phyloP scores from a whole-genome alignment of 2,797 vertebrate genomes.

The Tragelaphus eurycerus region DNA sequence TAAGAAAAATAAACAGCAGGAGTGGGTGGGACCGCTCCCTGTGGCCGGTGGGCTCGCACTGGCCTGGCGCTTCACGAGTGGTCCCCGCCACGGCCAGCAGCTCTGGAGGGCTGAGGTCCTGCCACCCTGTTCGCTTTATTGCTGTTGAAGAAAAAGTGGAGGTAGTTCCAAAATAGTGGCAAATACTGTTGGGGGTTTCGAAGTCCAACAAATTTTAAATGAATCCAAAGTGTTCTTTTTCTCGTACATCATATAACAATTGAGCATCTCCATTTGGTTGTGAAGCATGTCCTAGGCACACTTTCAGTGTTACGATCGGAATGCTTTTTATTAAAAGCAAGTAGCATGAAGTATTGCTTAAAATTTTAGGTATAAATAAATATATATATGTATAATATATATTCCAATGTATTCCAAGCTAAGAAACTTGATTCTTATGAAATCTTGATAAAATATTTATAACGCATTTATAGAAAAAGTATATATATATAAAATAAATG shows the following conservation, averaged over 20 bases:
- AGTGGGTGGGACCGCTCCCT: slow-evolving; percentile 72
- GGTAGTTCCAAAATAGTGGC: slow-evolving; percentile 87
- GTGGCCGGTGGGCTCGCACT: slow-evolving; percentile 44
- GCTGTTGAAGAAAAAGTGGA: slow-evolving; percentile 80
- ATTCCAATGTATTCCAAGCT: slow-evolving; percentile 86
- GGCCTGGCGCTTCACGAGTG: slow-evolving; percentile 42
- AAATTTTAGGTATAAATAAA: slow-evolving; percentile 85
- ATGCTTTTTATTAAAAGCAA: slow-evolving; percentile 87
- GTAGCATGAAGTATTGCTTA: slow-evolving; percentile 86
- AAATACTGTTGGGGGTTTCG: slow-evolving; percentile 85
- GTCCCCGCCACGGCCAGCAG: slow-evolving; percentile 54
- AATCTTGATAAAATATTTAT: slow-evolving; percentile 87
- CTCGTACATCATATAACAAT: slow-evolving; percentile 72
- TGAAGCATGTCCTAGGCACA: slow-evolving; percentile 83
- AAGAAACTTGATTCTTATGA: slow-evolving; percentile 85
- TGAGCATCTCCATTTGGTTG: slow-evolving; percentile 78
- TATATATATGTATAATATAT: slow-evolving; percentile 87
- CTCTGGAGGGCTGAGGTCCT: not conserved
- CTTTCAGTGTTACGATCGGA: slow-evolving; percentile 81
- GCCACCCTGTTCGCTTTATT: slow-evolving; percentile 69
- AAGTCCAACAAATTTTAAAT: slow-evolving; percentile 78
- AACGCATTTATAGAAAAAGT: slow-evolving; percentile 85
- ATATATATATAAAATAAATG: slow-evolving; percentile 78
- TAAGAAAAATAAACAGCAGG: slow-evolving; percentile 84
- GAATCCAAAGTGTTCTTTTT: slow-evolving; percentile 81